phyloP scores from a whole-genome alignment of 2,888 invertebrate species.

The Lycia hirtaria region DNA sequence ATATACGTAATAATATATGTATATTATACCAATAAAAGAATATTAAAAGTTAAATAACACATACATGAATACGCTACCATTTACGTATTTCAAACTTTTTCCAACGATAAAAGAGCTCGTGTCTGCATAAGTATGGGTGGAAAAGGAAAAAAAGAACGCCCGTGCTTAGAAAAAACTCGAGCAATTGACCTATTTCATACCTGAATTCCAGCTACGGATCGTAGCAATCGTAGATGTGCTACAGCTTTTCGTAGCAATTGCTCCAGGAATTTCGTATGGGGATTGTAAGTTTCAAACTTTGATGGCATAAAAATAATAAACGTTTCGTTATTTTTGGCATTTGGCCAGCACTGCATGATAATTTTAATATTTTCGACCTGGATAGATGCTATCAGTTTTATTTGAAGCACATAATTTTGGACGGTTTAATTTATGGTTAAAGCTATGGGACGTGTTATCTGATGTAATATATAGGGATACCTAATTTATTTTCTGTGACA shows the following conservation, averaged over 20 bases:
- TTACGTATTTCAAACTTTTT: conserved; percentile 15
- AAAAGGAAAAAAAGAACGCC: conserved; percentile 31
- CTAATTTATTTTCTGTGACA: no score
- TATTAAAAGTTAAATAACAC: conserved; percentile 8
- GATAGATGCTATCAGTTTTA: conserved; percentile 20
- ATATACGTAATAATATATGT: no score
- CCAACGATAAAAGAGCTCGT: conserved; percentile 20
- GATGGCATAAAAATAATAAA: conserved; percentile 11
- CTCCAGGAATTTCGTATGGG: conserved; percentile 5
- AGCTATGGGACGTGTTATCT: neutral
- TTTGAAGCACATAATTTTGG: conserved; percentile 2
- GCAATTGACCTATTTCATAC: conserved; percentile 45
- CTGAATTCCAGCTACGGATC: conserved; percentile 35
- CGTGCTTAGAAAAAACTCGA: conserved; percentile 40
- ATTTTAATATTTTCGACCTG: conserved; percentile 21
- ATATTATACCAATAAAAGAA: no score
- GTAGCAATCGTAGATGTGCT: conserved; percentile 10
- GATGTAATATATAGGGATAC: neutral
- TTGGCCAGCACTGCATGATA: conserved; percentile 15
- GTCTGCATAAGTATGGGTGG: conserved; percentile 32
- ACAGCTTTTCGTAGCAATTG: conserved; percentile 19
- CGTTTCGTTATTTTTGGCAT: conserved; percentile 18
- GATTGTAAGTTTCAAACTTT: conserved; percentile 9
- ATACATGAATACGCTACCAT: conserved; percentile 1
- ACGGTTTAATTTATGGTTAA: neutral